Conservation (phyloP, 2,113 vertebrate genomes). For the Willisornis vidua region DNA sequence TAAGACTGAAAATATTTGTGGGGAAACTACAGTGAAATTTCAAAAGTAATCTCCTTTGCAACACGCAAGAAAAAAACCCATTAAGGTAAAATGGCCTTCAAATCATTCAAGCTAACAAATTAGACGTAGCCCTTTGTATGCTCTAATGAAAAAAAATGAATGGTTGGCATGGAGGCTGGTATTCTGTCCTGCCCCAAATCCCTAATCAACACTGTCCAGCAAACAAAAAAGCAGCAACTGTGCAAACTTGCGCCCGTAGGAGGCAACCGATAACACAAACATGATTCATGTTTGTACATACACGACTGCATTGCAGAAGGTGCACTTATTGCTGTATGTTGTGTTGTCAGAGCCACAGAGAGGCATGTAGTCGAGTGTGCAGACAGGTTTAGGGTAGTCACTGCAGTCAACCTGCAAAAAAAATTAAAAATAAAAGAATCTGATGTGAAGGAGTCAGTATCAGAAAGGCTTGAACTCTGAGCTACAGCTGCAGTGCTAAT, state of each 20-base stretch:
- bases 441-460: background rate
- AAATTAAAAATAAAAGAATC: background rate
- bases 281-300: background rate
- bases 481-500: background rate
- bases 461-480: background rate
- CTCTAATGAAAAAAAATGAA: background rate
- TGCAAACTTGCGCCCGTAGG: background rate
- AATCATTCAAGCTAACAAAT: background rate
- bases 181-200: background rate
- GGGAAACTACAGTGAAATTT: background rate
- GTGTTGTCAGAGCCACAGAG: constrained; percentile 71
- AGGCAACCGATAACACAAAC: background rate
- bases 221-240: background rate
- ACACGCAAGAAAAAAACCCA: background rate
- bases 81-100: background rate
- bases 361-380: background rate
- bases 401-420: constrained; percentile 49
- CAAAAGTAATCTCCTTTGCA: background rate
- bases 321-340: constrained; percentile 62
- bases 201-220: background rate
- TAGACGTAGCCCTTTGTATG: background rate
- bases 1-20: background rate
- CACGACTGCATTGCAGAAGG: constrained; percentile 18
- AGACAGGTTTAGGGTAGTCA: background rate
- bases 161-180: background rate